Evolutionary conservation across 2,113 vertebrate genomes (phyloP).

Genomic region (Macrotis lagotis): DNA sequence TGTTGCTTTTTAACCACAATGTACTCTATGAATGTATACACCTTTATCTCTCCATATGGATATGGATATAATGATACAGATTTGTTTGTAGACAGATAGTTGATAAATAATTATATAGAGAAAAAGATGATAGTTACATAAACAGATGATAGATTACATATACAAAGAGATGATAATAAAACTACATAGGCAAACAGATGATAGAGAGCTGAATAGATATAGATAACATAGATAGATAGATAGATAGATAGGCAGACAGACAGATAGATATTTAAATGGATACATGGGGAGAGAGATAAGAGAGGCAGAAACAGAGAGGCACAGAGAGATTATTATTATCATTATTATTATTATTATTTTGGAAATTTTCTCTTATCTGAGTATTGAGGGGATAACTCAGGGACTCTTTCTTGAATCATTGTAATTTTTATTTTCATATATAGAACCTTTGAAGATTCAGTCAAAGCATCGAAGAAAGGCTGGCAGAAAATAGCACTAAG

Average conservation of each 20-base stretch:
- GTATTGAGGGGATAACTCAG: neutral
- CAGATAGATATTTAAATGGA: no score
- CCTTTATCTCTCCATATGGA: no score
- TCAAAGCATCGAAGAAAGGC: neutral
- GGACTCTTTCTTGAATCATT: neutral
- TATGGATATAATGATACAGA: no score
- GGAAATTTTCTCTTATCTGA: neutral
- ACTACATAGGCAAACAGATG: neutral
- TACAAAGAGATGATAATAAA: neutral
- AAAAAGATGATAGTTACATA: no score
- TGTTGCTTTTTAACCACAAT: no score
- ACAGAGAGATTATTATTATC: no score
- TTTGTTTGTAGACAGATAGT: no score
- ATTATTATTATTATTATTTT: neutral
- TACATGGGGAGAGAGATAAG: no score
- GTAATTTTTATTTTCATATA: neutral
- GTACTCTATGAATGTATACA: no score
- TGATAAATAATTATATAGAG: no score
- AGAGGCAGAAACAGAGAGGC: no score
- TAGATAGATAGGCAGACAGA: no score
- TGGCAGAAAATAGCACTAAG: neutral
- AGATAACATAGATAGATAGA: neutral
- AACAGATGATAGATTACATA: neutral
- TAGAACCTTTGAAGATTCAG: neutral
- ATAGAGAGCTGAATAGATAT: neutral